These are phyloP conservation scores for Mellilla xanthometata DNA, from an alignment of 2,888 invertebrate genomes.

Conservation along the genomic window DNA sequence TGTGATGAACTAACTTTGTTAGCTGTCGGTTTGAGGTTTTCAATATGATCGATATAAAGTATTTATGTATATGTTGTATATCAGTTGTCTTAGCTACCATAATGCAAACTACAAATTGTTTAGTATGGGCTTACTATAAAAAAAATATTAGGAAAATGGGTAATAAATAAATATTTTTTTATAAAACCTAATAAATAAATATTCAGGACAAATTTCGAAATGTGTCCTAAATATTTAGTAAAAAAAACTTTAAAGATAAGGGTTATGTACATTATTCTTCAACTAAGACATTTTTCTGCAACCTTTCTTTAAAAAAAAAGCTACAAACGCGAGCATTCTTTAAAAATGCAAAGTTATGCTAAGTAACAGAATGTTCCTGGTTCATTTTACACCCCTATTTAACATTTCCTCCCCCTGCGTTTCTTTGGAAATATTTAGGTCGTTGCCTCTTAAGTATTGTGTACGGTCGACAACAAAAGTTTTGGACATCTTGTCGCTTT, in stretches of 20 bases:
- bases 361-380: conserved; percentile 30
- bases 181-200: no score
- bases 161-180: no score
- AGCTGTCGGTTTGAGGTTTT: no score
- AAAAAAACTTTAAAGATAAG: not conserved
- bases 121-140: no score
- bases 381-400: conserved; percentile 30
- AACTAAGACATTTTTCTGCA: not conserved
- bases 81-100: no score
- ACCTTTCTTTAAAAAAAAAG: conserved; percentile 13
- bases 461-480: conserved; percentile 11
- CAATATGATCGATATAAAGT: no score
- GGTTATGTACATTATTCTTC: not conserved
- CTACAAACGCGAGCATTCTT: conserved; percentile 17
- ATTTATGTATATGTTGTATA: no score
- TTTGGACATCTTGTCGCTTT: conserved; percentile 6
- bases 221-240: no score
- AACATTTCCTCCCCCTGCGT: conserved; percentile 27
- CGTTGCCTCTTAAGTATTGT: conserved; percentile 23
- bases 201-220: no score
- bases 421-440: conserved; percentile 32
- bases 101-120: no score
- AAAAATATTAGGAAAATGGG: no score
- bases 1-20: no score
- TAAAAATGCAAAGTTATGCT: conserved; percentile 34